Evolutionary conservation across 1,140 invertebrate genomes (phyloP).

Genomic region (Planococcus citri): DNA sequence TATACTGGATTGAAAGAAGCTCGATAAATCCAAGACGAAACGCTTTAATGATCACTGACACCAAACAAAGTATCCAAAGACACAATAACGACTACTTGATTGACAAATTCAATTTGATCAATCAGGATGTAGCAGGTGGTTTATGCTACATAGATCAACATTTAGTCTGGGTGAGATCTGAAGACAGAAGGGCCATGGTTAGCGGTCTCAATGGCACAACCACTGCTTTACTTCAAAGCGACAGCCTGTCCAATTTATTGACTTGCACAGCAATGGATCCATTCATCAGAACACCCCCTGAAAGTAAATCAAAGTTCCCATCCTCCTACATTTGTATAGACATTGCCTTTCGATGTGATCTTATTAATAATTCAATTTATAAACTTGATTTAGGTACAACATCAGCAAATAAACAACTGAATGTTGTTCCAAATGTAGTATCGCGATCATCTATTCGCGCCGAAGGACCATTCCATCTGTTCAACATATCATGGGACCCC

Average conservation of each 20-base stretch:
- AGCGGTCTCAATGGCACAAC: conserved; percentile 63
- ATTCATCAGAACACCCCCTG: conserved; percentile 43
- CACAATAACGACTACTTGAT: conserved; percentile 11
- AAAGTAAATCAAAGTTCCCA: background rate
- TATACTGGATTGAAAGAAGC: background rate
- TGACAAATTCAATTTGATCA: background rate
- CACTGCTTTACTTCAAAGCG: conserved; percentile 53
- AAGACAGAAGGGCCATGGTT: conserved; percentile 58
- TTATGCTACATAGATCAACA: conserved; percentile 65
- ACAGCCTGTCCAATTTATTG: conserved; percentile 47
- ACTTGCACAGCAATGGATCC: conserved; percentile 60
- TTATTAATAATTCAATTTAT: no score
- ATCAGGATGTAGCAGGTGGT: conserved; percentile 35
- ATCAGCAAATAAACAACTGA: conserved; percentile 28
- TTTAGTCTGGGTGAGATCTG: conserved; percentile 49
- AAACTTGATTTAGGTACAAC: background rate
- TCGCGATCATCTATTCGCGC: conserved; percentile 47
- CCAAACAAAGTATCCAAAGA: background rate
- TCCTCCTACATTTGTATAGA: background rate
- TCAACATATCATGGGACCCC: conserved; percentile 66
- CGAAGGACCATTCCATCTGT: conserved; percentile 54
- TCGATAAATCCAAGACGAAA: background rate
- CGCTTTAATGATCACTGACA: background rate
- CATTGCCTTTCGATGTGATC: background rate
- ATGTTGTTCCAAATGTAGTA: conserved; percentile 57